Evolutionary conservation across 2,113 vertebrate genomes (phyloP).

Genomic region (Bubo bubo): DNA sequence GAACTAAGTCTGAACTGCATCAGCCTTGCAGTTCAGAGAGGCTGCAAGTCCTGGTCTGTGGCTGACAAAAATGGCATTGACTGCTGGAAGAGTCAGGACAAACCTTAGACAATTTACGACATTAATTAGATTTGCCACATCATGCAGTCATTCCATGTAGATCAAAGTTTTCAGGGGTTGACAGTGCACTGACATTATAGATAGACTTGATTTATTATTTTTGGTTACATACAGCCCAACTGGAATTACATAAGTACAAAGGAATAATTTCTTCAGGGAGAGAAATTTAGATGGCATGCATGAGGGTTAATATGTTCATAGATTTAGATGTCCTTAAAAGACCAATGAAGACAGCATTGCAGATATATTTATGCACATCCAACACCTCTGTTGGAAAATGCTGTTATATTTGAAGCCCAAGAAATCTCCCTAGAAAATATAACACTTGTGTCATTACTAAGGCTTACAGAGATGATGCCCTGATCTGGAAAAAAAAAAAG

Average conservation of each 20-base stretch:
- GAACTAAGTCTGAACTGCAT: conserved; percentile 4
- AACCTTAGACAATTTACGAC: neutral
- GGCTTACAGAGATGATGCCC: neutral
- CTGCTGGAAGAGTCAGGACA: neutral
- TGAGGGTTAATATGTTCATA: neutral
- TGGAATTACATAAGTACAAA: neutral
- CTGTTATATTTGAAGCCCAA: neutral
- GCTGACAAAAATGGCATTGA: neutral
- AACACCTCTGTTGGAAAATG: neutral
- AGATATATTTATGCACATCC: neutral
- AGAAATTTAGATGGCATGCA: neutral
- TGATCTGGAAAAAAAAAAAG: neutral
- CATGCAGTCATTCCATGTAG: neutral
- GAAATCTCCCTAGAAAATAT: neutral
- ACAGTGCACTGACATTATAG: neutral
- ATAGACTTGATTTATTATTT: neutral
- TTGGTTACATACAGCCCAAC: neutral
- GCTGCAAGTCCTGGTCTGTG: neutral
- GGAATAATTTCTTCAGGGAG: neutral
- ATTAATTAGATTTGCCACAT: neutral
- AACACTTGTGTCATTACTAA: neutral
- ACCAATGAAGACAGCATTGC: neutral
- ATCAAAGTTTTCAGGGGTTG: neutral
- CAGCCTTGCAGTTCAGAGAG: neutral
- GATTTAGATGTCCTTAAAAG: neutral